Evolutionary conservation across 2,888 invertebrate species (phyloP).

Genomic region (Hirudinaria manillensis): DNA sequence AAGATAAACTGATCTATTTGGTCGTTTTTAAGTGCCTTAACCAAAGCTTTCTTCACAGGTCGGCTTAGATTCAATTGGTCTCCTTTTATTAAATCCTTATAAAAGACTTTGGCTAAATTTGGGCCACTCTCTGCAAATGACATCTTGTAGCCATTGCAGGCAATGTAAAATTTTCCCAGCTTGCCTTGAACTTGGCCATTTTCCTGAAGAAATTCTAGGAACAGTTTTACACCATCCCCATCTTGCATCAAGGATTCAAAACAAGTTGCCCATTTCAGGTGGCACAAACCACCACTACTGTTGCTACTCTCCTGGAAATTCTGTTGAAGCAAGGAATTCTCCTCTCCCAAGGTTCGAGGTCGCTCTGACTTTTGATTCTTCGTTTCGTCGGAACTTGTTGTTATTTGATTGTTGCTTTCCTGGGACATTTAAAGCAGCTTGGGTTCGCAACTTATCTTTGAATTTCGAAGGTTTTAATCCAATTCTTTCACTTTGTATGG

Average conservation of each 20-base stretch:
- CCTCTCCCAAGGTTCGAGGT: neutral
- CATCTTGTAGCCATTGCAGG: slow-evolving; percentile 58
- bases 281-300: slow-evolving; percentile 58
- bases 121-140: slow-evolving; percentile 56
- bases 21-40: slow-evolving; percentile 51
- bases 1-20: slow-evolving; percentile 71
- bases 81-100: slow-evolving; percentile 61
- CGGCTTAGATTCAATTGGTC: slow-evolving; percentile 64
- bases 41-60: slow-evolving; percentile 70
- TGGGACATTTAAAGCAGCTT: too few species aligned
- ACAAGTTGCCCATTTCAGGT: slow-evolving; percentile 78
- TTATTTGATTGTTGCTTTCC: too few species aligned
- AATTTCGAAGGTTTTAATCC: too few species aligned
- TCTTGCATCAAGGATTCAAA: slow-evolving; percentile 78
- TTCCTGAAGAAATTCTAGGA: slow-evolving; percentile 60
- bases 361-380: too few species aligned
- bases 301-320: slow-evolving; percentile 49
- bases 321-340: neutral
- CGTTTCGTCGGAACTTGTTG: too few species aligned
- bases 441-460: too few species aligned
- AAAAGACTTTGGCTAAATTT: slow-evolving; percentile 69
- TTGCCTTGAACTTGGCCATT: slow-evolving; percentile 40
- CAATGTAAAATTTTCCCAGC: slow-evolving; percentile 71
- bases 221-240: slow-evolving; percentile 79
- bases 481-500: too few species aligned